phyloP scores from a whole-genome alignment of 2,888 invertebrate genomes.

The Acutogordius australiensis region DNA sequence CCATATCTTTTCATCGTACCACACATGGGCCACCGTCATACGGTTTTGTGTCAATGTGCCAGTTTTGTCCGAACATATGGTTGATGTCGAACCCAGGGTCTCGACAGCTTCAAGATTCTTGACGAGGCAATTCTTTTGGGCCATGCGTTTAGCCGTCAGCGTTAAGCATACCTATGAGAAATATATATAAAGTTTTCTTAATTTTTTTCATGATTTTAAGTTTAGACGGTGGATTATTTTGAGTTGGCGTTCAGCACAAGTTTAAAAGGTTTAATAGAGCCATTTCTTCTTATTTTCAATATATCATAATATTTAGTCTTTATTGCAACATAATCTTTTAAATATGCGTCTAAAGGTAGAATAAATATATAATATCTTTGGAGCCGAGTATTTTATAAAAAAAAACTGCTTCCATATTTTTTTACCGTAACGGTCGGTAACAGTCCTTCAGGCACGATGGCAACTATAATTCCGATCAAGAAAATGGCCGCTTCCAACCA shows the following conservation, averaged over 20 bases:
- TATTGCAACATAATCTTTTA: no score
- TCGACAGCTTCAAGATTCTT: constrained; percentile 50
- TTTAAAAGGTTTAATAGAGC: no score
- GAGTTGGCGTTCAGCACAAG: no score
- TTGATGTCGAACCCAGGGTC: constrained; percentile 45
- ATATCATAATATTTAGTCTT: no score
- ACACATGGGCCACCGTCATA: constrained; percentile 98
- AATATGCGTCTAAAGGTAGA: no score
- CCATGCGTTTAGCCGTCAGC: constrained; percentile 93
- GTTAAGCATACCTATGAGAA: constrained; percentile 50
- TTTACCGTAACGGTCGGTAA: constrained; percentile 80
- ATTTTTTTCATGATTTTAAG: no score
- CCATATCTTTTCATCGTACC: constrained; percentile 89
- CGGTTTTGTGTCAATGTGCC: constrained; percentile 72
- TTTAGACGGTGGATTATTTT: no score
- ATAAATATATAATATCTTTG: no score
- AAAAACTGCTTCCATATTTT: no score
- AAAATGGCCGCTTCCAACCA: constrained; percentile 98
- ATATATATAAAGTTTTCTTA: no score
- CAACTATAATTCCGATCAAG: constrained; percentile 94
- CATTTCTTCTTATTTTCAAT: no score
- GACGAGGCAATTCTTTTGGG: constrained; percentile 52
- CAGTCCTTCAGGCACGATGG: constrained; percentile 92
- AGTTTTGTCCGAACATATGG: constrained; percentile 50
- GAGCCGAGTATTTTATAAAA: no score